Evolutionary conservation across 2,113 vertebrate genomes (phyloP).

Genomic region (Apaloderma vittatum): DNA sequence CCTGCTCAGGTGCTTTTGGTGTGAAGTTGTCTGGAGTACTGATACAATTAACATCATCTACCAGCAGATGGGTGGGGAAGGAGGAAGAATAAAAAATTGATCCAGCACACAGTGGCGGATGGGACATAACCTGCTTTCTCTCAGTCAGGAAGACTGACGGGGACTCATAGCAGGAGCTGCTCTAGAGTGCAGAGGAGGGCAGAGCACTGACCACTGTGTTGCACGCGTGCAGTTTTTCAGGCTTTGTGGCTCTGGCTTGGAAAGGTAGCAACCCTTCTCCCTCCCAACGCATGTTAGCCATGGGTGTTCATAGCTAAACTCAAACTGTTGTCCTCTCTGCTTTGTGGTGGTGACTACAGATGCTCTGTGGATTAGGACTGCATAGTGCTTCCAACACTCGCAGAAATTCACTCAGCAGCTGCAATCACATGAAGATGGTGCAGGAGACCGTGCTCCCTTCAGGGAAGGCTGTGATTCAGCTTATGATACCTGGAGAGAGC

Average conservation of each 20-base stretch:
- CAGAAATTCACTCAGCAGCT: rapidly evolving
- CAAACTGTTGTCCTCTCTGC: background rate
- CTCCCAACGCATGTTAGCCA: rapidly evolving
- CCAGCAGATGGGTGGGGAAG: background rate
- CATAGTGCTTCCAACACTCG: rapidly evolving
- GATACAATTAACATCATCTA: background rate
- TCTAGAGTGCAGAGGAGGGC: background rate
- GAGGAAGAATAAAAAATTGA: background rate
- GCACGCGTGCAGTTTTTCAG: background rate
- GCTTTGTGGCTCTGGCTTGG: background rate
- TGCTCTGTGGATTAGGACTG: background rate
- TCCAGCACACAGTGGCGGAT: background rate
- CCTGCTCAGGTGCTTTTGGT: background rate
- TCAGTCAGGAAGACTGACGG: background rate
- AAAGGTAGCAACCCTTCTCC: background rate
- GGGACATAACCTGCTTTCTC: background rate
- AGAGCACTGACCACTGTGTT: background rate
- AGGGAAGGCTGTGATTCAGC: rapidly evolving
- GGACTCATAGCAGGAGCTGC: background rate
- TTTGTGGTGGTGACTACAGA: background rate
- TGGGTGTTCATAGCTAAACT: background rate
- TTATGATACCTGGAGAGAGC: background rate
- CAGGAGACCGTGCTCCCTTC: rapidly evolving
- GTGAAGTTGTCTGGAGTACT: background rate
- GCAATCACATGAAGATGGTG: rapidly evolving